Base-by-base conservation (phyloP, 2,888 invertebrate genomes). In the Palloptera scutellata region DNA sequence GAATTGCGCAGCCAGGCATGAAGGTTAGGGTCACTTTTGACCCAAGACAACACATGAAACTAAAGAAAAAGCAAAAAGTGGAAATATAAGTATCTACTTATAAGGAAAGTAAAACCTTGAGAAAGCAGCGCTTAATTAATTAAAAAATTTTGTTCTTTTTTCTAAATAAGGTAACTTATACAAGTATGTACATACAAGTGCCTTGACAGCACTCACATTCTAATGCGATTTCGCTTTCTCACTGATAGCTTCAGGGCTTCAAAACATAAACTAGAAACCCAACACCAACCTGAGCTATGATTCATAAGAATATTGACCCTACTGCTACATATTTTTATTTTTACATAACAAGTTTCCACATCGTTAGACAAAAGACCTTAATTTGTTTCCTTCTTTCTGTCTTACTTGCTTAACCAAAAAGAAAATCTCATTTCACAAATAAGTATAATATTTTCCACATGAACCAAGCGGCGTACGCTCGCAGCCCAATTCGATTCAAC, bases 11-110 rank as follows among this genome's bases (percentile, higher is more conserved):
- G 13, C 58, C 30, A 48, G 43, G 61, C 68, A 58, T 70, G 70
- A 70, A 70, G 70, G 70, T 70, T 70, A 70, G 68, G 70, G 70
- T 70, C 70, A 58, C 61, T 61, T 65, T 61, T 61, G 65, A 70
- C 61, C 62, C 60, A 20, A 52, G 54, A 17, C 41, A 58, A 45
- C 11, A 61, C 19, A 51, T 17, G 61, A 64, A 42, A 41, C 65
- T 59, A 17, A 41, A 43, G 20, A 42, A 12, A n/a, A 17, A 45
- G 53, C 20, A 57, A 43, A 15, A 42, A 57, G 11, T 52, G 12
- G 53, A 45, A 41, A 15, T 1, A 15, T 15, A n/a, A n/a, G n/a
- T n/a, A n/a, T n/a, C n/a, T n/a, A 41, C 13, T 12, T 58, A 9
- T 11, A 53, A 40, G 42, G 54, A 62, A 69, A 69, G 63, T 60